A percentile compares a stretch with the other conserved stretches of the same genome.
These are phyloP conservation scores for Cryptoprocta ferox DNA, from an alignment of 2,797 vertebrate species.

Conservation along the genomic window DNA sequence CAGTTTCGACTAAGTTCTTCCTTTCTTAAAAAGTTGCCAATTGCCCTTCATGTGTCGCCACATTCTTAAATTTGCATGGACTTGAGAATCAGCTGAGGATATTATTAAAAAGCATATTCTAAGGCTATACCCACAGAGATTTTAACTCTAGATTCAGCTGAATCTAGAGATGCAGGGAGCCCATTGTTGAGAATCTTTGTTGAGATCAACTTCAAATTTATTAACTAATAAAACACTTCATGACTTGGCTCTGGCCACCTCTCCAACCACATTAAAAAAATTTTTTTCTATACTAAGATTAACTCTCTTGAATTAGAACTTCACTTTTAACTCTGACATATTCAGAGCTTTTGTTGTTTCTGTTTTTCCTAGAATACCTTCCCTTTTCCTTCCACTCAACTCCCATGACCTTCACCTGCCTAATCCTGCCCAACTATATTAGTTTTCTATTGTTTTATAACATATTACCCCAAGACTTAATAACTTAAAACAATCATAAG, in stretches of 20 bases:
- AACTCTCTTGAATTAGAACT: neutral
- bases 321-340: neutral
- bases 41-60: neutral
- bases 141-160: neutral
- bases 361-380: neutral
- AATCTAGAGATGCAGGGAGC: neutral
- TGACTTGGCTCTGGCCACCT: neutral
- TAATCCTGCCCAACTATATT: neutral
- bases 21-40: neutral
- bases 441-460: neutral
- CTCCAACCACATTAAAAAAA: neutral
- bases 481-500: neutral
- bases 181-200: neutral
- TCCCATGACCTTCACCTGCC: neutral
- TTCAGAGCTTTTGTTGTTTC: neutral
- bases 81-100: neutral
- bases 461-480: neutral
- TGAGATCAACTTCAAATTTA: neutral
- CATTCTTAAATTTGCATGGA: neutral
- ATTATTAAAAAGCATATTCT: neutral
- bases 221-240: neutral
- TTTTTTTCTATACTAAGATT: neutral
- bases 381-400: neutral
- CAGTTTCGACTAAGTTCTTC: neutral
- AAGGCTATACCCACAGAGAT: neutral